Evolutionary conservation across 2,888 invertebrate species (phyloP), one percentile per base, ranked within the genome.

Genomic region (Eupithecia subfuscata): DNA sequence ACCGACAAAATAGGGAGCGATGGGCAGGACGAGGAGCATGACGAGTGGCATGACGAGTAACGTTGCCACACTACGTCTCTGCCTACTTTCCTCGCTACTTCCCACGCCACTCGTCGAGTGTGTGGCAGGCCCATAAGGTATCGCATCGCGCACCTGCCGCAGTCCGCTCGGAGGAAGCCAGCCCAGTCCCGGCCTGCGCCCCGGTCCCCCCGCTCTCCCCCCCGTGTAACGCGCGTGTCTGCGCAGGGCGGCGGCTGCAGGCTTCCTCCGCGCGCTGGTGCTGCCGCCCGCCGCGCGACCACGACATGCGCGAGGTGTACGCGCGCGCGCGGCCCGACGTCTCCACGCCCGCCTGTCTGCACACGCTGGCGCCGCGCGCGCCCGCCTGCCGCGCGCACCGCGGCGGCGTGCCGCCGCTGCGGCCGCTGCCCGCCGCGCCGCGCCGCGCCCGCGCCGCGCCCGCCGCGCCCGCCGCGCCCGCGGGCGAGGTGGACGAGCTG

Each of bases 271-370:
- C 82, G 79, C 84, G 84, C 76, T 84, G 85, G 85, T 85, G 87
- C 84, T 84, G 86, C 82, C 82, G 81, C 82, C 79, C 82, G 82
- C 78, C 80, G 70, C 79, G 79, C 79, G 73, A 81, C 81, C 89
- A 90, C 64, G 90, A 91, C 90, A 95, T 95, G 93, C 95, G 96
- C 73, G 96, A 96, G 86, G 93, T 96, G 85, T 96, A 96, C 91
- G 92, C 82, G 85, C 86, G 86, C 85, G 82, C 80, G 90, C 91
- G 30, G 91, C 91, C 81, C 85, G 86, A 84, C 85, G 79, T 79
- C 73, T 76, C 88, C 81, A 86, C 95, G 69, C 95, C 96, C 79
- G 95, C 95, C 75, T 96, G 96, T 85, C 94, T 96, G 85, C 90
- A 86, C 85, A 86, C 82, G 81, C 84, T 87, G 83, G 77, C 76